Evolutionary conservation across 2,113 vertebrate genomes (phyloP), one percentile per base, ranked within the genome.

Genomic region (Peucedramus taeniatus): DNA sequence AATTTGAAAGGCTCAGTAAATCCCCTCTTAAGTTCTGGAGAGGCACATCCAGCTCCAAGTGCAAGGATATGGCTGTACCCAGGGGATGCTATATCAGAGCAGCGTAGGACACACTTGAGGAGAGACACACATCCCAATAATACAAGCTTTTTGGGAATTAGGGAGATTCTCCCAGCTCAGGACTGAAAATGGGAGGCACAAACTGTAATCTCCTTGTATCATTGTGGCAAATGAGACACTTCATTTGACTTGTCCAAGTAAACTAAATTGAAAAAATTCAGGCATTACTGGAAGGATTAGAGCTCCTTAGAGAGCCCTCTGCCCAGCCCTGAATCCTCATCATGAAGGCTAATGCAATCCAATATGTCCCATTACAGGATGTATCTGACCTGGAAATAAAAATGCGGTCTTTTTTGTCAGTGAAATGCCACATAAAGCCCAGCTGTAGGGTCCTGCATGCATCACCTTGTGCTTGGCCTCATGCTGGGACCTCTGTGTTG

Each of bases 1-100:
- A 53, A 85, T 94, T 40, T 20, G 45, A 79, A 88, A 65, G 22
- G 63, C 82, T 91, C 66, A 40, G 82, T 49, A 49, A 95, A 96
- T 82, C 78, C 92, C n/a, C 44, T 83, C 63, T 35, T 69, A 79
- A 90, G 57, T 71, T 37, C 28, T 33, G 45, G 40, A 0, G 2
- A 74, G 68, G 47, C 51, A 47, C 42, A 70, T 42, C 64, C 10
- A 26, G 31, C 66, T 72, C 37, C 37, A 21, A 8, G 74, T 8
- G 70, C 49, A 56, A 85, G 50, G 75, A 69, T 12, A 6, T 11
- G 44, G 51, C 42, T 47, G 51, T 47, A 2, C 51, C 37, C 51
- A 45, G 28, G 56, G 31, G 39, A 40, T 69, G 30, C 31, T 42
- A 4, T 51, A 51, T 4, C 49, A 72, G 40, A 44, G 51, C 56